phyloP scores from a whole-genome alignment of 2,113 vertebrate species.

The Solea solea region DNA sequence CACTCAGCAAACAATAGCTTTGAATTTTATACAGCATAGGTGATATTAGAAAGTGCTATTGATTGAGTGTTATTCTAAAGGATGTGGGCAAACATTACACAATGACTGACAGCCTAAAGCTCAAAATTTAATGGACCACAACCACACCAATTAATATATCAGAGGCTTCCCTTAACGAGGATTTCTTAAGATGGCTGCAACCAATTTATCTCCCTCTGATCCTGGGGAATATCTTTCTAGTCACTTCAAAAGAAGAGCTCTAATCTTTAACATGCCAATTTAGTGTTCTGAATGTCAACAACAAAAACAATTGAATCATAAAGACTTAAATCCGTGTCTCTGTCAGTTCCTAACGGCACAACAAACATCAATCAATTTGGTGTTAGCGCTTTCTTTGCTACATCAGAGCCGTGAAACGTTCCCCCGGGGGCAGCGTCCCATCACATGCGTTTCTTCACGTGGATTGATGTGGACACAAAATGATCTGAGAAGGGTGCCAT shows the following conservation, averaged over 20 bases:
- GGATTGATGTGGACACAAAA: conserved; percentile 17
- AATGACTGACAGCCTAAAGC: conserved; percentile 51
- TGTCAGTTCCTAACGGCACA: conserved; percentile 34
- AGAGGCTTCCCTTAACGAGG: conserved; percentile 33
- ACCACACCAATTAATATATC: conserved; percentile 60
- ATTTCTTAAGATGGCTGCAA: conserved; percentile 50
- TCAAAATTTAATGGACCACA: conserved; percentile 39
- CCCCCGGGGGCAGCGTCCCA: conserved; percentile 14
- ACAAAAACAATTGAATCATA: conserved; percentile 41
- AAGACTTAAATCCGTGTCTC: conserved; percentile 50
- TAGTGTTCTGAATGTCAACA: conserved; percentile 59
- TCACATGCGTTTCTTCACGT: conserved; percentile 6
- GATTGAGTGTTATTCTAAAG: conserved; percentile 10
- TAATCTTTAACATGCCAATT: conserved; percentile 44
- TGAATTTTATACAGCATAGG: conserved; percentile 30
- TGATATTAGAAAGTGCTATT: conserved; percentile 15
- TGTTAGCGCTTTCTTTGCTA: conserved; percentile 17
- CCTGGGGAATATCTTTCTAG: conserved; percentile 36
- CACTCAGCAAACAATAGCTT: conserved; percentile 19
- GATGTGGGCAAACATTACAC: conserved; percentile 28
- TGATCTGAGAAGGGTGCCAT: conserved; percentile 31
- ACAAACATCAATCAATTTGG: conserved; percentile 37
- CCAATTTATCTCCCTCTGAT: conserved; percentile 64
- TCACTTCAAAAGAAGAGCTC: conserved; percentile 52
- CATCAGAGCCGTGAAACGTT: conserved; percentile 22